Evolutionary conservation across 2,888 invertebrate species (phyloP).

Genomic region (Apodemia hepburni): DNA sequence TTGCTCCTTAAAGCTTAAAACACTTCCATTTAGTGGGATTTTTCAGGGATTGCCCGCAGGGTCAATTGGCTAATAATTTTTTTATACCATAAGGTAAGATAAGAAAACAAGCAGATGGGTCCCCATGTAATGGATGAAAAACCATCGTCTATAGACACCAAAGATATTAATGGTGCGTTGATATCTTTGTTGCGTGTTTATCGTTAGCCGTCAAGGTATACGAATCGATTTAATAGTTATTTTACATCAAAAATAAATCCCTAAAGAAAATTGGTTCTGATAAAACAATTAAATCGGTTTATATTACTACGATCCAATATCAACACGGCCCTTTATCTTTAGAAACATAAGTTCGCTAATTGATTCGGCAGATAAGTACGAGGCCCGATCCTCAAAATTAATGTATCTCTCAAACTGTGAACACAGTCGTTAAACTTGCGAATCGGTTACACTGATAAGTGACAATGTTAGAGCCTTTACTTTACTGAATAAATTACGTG

Average conservation of each 20-base stretch:
- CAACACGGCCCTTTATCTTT: not conserved
- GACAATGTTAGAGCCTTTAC: not conserved
- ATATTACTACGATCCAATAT: not conserved
- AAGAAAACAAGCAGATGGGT: no score
- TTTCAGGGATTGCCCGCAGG: no score
- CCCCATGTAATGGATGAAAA: no score
- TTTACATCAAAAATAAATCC: not conserved
- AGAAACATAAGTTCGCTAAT: slow-evolving; percentile 12
- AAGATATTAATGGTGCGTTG: no score
- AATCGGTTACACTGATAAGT: slow-evolving; percentile 7
- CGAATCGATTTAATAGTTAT: not conserved
- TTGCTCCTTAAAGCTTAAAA: no score
- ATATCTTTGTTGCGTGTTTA: no score
- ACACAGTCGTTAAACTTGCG: slow-evolving; percentile 6
- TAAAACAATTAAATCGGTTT: not conserved
- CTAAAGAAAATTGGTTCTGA: not conserved
- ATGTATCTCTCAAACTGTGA: slow-evolving; percentile 7
- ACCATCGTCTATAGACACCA: no score
- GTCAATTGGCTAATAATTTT: no score
- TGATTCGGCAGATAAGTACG: slow-evolving; percentile 8
- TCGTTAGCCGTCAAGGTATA: no score
- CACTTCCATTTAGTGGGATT: no score
- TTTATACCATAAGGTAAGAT: no score
- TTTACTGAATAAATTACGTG: not conserved
- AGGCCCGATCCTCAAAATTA: slow-evolving; percentile 12